Evolutionary conservation across 2,888 invertebrate species (phyloP), one percentile per base, ranked within the genome.

Genomic region (Trilocha varians): DNA sequence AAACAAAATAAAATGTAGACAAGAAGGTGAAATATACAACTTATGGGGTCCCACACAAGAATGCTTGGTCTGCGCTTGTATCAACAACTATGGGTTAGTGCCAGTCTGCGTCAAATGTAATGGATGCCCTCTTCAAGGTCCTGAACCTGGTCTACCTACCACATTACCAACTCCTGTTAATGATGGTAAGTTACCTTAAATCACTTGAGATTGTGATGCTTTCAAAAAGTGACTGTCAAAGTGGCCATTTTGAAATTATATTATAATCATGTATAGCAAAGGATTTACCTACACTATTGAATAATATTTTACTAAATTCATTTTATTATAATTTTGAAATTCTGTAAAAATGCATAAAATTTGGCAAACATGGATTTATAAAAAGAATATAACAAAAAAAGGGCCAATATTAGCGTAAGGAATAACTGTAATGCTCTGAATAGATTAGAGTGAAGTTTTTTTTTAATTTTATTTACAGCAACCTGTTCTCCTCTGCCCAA

Each of bases 61-160:
- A 2, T 83, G 82, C 46, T 42, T 74, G 15, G 59, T 80, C 2
- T 83, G 82, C 51, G 63, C 68, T 1, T 83, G 82, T 43, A 47
- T 71, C 14, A 55, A 51, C n/a, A 53, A 62, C 0, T 44, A 50
- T 13, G 64, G 63, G 1, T n/a, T 41, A 9, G 45, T 80, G 11
- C 62, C 77, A 0, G 58, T 71, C 1, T 82, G 82, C 45, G 73
- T 67, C 1, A 64, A 56, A 42, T 78, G 78, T 48, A 53, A 54
- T 25, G 63, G 59, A 1, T 77, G 77, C 34, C 35, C 38, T 6
- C 39, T 13, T 2, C 50, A 53, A 4, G 36, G 37, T 5, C 48
- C 52, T 3, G 42, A 39, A 1, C 38, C 46, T n/a, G 42, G 48
- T n/a, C 42, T 39, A 9, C 40, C 38, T 5, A 41, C 42, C 34